Evolutionary conservation across 1,140 invertebrate genomes (phyloP), one percentile per base, ranked within the genome.

Genomic region (Drosophila mojavensis): DNA sequence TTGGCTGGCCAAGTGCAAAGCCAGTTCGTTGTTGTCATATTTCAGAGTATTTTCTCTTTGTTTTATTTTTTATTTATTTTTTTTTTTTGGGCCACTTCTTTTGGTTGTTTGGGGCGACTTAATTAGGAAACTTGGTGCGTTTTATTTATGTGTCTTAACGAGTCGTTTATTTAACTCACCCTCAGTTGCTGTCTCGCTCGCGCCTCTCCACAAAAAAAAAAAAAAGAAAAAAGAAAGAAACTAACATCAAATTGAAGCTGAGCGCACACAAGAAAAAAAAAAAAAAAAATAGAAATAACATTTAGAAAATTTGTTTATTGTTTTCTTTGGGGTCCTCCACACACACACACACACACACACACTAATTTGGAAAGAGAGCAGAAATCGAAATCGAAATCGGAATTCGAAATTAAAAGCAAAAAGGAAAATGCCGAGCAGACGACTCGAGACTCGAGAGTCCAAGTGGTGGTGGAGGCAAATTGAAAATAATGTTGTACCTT

Each of bases 101-200:
- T 20, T 47, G 39, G 56, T 61, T 61, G 75, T 58, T 56, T 15
- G 60, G 61, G 75, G 79, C 83, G 79, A 86, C 82, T 86, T 86
- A 86, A 86, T 86, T 86, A 86, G 82, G 80, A 79, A 88, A 86
- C 75, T 84, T 88, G 75, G 68, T 79, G 82, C 83, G 43, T 88
- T 82, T 86, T 86, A 86, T 86, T 86, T 86, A 86, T 86, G 82
- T 82, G 79, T 86, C 83, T 86, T 82, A 86, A 88, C 82, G 83
- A 86, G 79, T 86, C 82, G 82, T 86, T 86, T 88, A 82, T 86
- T 86, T 76, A 85, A 76, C 81, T 68, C 81, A 85, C 66, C 75
- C 81, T 59, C 77, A 15, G 26, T 45, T 3, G 36, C 41, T 33
- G 10, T 4, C 41, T n/a, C 55, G 26, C 39, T 24, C 47, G 45